A percentile compares a stretch with the other conserved stretches of the same genome.
These are phyloP conservation scores for Hyperoplus immaculatus DNA, from an alignment of 2,797 vertebrate genomes.

Conservation along the genomic window DNA sequence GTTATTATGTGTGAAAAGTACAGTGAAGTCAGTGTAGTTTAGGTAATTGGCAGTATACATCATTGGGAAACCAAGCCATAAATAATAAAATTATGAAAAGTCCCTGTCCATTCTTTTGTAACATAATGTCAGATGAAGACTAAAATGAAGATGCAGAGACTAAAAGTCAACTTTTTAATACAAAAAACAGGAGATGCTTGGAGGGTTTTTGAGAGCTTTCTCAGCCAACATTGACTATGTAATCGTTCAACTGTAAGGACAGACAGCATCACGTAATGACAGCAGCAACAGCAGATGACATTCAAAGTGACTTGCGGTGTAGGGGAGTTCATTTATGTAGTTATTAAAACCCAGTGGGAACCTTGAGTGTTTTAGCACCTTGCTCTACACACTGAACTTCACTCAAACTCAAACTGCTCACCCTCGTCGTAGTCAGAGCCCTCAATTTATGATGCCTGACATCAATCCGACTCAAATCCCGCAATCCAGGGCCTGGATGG, in stretches of 20 bases:
- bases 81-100: too few relatives aligned
- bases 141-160: neutral
- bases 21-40: neutral
- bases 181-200: too few relatives aligned
- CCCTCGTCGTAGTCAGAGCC: constrained; percentile 24
- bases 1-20: neutral
- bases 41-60: too few relatives aligned
- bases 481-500: constrained; percentile 54
- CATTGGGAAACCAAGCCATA: too few relatives aligned
- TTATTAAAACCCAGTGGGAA: neutral
- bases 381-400: neutral
- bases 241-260: neutral
- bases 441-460: constrained; percentile 35
- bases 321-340: neutral
- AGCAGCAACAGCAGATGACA: neutral
- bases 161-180: neutral
- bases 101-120: neutral
- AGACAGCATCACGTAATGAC: neutral
- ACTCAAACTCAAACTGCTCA: neutral
- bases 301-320: neutral
- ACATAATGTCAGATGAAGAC: neutral
- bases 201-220: neutral
- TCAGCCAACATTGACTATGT: neutral
- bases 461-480: constrained; percentile 38
- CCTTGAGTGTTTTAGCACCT: neutral